phyloP scores from a whole-genome alignment of 2,797 vertebrate species.

The Melanotaenia trifasciata region DNA sequence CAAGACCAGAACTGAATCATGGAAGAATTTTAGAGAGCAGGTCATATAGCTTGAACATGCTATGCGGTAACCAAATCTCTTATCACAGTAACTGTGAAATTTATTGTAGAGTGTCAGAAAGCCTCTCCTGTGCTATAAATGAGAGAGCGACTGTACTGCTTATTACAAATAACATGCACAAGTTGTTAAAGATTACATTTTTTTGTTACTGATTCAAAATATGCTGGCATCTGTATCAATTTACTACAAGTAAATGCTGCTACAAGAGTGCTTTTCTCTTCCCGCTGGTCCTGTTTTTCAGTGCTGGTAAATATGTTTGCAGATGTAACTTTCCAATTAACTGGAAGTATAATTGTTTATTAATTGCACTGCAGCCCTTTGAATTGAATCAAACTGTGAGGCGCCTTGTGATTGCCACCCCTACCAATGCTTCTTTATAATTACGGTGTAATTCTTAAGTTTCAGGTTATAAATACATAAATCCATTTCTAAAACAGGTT shows the following conservation, averaged over 20 bases:
- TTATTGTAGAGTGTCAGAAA: neutral
- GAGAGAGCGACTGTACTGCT: no score
- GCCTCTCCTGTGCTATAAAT: no score
- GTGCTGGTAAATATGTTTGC: no score
- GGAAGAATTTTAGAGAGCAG: no score
- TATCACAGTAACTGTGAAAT: no score
- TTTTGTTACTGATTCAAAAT: neutral
- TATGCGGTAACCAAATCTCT: no score
- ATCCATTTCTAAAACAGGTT: neutral
- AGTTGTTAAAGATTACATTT: neutral
- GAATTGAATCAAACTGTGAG: neutral
- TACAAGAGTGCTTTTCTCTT: no score
- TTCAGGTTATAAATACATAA: neutral
- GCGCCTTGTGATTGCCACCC: neutral
- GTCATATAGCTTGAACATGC: no score
- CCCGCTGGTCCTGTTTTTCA: no score
- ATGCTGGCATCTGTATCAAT: neutral
- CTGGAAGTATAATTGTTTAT: neutral
- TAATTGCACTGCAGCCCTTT: neutral
- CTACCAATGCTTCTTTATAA: neutral
- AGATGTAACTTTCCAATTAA: neutral
- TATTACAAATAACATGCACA: no score
- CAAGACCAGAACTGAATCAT: no score
- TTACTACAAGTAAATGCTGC: neutral
- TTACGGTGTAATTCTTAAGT: neutral